Evolutionary conservation across 2,888 invertebrate genomes (phyloP).

Genomic region (Eupeodes latifasciatus): DNA sequence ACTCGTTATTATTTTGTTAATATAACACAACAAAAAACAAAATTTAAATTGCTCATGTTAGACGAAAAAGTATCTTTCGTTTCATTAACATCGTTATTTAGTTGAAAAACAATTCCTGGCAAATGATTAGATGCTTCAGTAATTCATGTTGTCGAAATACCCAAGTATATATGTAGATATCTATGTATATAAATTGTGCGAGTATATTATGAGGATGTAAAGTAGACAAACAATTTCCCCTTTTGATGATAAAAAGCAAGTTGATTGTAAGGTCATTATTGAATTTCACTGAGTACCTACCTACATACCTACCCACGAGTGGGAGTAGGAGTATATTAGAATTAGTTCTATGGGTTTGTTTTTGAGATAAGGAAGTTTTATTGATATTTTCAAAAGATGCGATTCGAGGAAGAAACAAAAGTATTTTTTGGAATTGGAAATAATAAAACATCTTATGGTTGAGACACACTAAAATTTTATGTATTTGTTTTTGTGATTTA

Average conservation of each 20-base stretch:
- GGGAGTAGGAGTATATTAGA: no score
- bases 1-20: slow-evolving; percentile 8
- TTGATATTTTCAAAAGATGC: not conserved
- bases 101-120: slow-evolving; percentile 4
- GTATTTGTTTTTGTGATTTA: no score
- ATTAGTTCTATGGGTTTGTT: not conserved
- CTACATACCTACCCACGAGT: no score
- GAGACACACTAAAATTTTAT: no score
- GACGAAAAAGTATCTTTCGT: not conserved
- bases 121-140: slow-evolving; percentile 3
- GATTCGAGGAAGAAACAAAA: not conserved
- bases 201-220: not conserved
- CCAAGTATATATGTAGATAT: not conserved
- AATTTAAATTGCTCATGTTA: not conserved
- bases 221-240: not conserved
- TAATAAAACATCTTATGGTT: no score
- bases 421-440: not conserved
- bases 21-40: not conserved
- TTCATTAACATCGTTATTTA: not conserved
- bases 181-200: not conserved
- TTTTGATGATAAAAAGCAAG: not conserved
- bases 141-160: not conserved
- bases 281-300: not conserved
- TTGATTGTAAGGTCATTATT: slow-evolving; percentile 7
- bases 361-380: not conserved